phyloP scores from a whole-genome alignment of 2,797 vertebrate genomes.

The Galago senegalensis region DNA sequence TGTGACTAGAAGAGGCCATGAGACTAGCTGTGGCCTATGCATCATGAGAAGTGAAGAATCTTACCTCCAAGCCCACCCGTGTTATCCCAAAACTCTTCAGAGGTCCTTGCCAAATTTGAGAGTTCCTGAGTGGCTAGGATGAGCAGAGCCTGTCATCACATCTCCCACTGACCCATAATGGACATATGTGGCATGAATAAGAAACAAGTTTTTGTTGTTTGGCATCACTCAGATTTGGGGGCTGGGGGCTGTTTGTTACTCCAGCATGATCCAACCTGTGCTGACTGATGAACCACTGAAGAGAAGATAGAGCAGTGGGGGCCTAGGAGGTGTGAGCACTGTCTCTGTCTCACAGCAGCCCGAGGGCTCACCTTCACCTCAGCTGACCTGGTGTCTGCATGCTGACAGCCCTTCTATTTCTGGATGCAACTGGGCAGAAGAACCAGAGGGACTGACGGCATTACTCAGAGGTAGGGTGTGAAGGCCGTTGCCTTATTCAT shows the following conservation, averaged over 20 bases:
- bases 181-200: not conserved
- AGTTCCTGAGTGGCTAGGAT: not conserved
- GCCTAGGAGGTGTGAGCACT: too few relatives aligned
- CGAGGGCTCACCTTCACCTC: not conserved
- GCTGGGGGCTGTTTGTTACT: not conserved
- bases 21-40: not conserved
- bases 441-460: not conserved
- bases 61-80: not conserved
- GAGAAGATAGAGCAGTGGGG: not conserved
- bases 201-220: not conserved
- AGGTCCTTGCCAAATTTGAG: not conserved
- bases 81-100: not conserved
- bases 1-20: not conserved
- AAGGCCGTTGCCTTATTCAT: not conserved
- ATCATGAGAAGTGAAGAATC: not conserved
- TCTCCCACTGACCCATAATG: not conserved
- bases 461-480: not conserved
- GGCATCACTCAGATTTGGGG: not conserved
- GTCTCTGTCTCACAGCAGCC: not conserved
- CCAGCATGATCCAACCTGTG: not conserved
- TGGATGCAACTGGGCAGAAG: not conserved
- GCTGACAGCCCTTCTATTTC: slow-evolving; percentile 9
- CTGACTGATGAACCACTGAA: not conserved
- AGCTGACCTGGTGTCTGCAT: not conserved
- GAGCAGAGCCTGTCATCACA: not conserved